phyloP scores from a whole-genome alignment of 1,140 invertebrate species.

The Bradysia coprophila region DNA sequence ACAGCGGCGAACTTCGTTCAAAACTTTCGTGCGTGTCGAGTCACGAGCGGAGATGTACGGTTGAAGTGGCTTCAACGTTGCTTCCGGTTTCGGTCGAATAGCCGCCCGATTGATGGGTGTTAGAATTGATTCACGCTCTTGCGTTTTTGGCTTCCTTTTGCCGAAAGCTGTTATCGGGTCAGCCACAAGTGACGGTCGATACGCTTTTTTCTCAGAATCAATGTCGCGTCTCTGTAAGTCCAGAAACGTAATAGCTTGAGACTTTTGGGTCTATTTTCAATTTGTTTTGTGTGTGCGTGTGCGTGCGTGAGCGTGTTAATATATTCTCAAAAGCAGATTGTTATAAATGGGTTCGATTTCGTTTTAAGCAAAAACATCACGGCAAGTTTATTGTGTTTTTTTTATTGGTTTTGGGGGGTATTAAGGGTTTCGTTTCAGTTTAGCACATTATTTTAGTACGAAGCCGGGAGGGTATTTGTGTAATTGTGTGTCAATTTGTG shows the following conservation, averaged over 20 bases:
- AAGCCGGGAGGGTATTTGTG: too few species aligned
- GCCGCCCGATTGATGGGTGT: conserved; percentile 20
- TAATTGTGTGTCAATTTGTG: too few species aligned
- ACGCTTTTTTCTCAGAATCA: conserved; percentile 69
- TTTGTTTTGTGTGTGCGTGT: too few species aligned
- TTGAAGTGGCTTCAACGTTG: conserved; percentile 31
- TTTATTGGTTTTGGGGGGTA: too few species aligned
- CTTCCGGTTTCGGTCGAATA: conserved; percentile 32
- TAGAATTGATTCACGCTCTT: conserved; percentile 16
- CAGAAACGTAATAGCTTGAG: conserved; percentile 23
- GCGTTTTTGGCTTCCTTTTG: conserved; percentile 24
- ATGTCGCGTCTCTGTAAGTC: conserved; percentile 54
- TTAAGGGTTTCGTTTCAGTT: too few species aligned
- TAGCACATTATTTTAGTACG: too few species aligned
- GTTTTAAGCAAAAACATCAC: too few species aligned
- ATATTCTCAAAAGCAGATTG: too few species aligned
- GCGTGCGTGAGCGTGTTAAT: too few species aligned
- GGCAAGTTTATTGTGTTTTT: too few species aligned
- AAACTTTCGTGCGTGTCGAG: conserved; percentile 34
- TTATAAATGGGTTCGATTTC: too few species aligned
- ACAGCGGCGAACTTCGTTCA: conserved; percentile 29
- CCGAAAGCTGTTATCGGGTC: conserved; percentile 67
- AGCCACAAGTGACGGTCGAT: conserved; percentile 56
- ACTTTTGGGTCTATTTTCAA: conserved; percentile 20
- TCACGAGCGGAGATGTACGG: conserved; percentile 42